Percentiles rank a stretch among this genome's conserved stretches.
Conservation (phyloP, 1,140 invertebrate species). For the Scaptodrosophila lebanonensis region DNA sequence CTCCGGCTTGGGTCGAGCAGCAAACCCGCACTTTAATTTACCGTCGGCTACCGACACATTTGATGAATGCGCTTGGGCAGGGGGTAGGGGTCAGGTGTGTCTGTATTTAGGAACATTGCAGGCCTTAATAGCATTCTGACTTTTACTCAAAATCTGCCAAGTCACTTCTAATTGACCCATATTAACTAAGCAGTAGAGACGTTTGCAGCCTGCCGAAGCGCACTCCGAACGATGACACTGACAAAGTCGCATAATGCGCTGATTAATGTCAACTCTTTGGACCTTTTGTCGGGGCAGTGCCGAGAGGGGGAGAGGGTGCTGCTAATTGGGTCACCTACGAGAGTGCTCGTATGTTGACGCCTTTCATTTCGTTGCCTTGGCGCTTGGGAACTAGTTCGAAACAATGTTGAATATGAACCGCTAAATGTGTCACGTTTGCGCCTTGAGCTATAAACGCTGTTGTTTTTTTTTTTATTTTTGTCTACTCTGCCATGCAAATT, state of each 20-base stretch:
- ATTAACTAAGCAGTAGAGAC: no score
- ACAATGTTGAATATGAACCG: conserved; percentile 1
- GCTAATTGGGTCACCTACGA: conserved; percentile 59
- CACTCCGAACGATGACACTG: conserved; percentile 28
- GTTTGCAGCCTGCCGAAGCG: neutral
- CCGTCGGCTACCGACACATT: no score
- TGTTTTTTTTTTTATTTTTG: conserved; percentile 3
- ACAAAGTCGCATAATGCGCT: conserved; percentile 51
- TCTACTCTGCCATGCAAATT: conserved; percentile 52
- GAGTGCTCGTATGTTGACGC: conserved; percentile 9
- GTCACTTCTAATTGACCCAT: conserved; percentile 64
- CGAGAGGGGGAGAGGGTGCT: neutral
- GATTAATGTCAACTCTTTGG: conserved; percentile 61
- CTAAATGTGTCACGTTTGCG: conserved; percentile 59
- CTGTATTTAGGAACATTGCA: no score
- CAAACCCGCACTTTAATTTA: no score
- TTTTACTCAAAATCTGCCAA: conserved; percentile 58
- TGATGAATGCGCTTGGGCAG: no score
- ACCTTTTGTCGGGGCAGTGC: conserved; percentile 16
- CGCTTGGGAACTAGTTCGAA: no score
- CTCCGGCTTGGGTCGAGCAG: no score
- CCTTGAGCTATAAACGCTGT: conserved; percentile 33
- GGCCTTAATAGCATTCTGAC: no score
- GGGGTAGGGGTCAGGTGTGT: no score
- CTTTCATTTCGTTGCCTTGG: no score